phyloP scores from a whole-genome alignment of 2,113 vertebrate species.

The Pithys albifrons region DNA sequence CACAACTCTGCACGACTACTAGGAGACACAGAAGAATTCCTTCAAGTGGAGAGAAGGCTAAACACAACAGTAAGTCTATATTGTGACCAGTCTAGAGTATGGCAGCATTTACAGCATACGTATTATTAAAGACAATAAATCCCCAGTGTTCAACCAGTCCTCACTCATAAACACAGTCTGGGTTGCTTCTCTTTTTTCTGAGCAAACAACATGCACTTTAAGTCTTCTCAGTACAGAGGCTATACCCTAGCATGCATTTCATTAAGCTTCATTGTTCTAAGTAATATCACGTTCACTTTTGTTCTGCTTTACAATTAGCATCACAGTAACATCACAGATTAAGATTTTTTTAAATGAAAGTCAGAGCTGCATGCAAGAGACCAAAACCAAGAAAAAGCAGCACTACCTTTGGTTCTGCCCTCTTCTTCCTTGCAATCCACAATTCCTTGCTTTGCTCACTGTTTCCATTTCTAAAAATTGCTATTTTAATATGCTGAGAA shows the following conservation, averaged over 20 bases:
- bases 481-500: conserved; percentile 3
- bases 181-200: background rate
- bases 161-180: background rate
- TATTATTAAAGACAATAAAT: background rate
- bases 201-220: background rate
- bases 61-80: background rate
- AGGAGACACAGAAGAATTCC: background rate
- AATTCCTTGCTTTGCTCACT: background rate
- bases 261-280: background rate
- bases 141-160: background rate
- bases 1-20: background rate
- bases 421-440: background rate
- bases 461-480: background rate
- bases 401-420: background rate
- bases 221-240: background rate
- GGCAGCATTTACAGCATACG: background rate
- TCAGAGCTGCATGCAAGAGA: background rate
- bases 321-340: background rate
- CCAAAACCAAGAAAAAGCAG: background rate
- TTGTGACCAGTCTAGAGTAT: background rate
- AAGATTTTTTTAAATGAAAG: background rate
- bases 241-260: background rate
- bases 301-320: background rate
- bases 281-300: background rate
- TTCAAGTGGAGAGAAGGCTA: background rate